phyloP scores from a whole-genome alignment of 35 echinoderm and acorn worm genomes.

The Holothuria glaberrima region DNA sequence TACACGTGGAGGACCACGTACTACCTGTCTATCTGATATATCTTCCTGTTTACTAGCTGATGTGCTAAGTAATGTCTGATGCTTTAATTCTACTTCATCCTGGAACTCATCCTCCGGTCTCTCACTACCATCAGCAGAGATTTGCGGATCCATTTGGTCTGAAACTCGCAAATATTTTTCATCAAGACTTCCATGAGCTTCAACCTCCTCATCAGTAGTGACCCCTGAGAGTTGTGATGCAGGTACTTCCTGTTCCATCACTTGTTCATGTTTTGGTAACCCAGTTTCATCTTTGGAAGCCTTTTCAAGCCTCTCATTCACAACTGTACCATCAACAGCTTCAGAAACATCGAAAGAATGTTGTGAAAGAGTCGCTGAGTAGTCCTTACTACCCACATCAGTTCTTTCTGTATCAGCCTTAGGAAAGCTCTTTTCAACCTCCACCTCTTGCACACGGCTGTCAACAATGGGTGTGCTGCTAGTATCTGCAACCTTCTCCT shows the following conservation, averaged over 20 bases:
- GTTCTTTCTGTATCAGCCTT: too few relatives aligned
- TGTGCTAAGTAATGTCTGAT: neutral
- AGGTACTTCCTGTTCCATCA: neutral
- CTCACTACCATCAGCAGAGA: neutral
- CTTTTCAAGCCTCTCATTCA: neutral
- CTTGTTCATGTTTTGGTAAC: neutral
- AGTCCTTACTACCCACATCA: neutral
- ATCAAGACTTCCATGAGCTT: neutral
- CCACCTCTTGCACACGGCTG: too few relatives aligned
- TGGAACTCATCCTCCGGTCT: neutral
- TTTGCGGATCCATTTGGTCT: conserved; percentile 1
- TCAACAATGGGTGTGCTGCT: too few relatives aligned
- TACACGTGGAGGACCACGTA: too few relatives aligned
- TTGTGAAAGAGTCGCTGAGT: neutral
- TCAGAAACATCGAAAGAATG: neutral
- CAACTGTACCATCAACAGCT: neutral
- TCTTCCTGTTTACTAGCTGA: neutral
- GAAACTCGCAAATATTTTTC: conserved; percentile 24
- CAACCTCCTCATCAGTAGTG: neutral
- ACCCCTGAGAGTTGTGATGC: neutral
- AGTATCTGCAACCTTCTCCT: neutral
- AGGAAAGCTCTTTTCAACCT: too few relatives aligned
- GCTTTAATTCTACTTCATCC: neutral
- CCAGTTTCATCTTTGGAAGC: neutral
- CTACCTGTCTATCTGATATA: too few relatives aligned